Base-by-base conservation (phyloP, 2,888 invertebrate species). In the Hipparchia sbordonii region DNA sequence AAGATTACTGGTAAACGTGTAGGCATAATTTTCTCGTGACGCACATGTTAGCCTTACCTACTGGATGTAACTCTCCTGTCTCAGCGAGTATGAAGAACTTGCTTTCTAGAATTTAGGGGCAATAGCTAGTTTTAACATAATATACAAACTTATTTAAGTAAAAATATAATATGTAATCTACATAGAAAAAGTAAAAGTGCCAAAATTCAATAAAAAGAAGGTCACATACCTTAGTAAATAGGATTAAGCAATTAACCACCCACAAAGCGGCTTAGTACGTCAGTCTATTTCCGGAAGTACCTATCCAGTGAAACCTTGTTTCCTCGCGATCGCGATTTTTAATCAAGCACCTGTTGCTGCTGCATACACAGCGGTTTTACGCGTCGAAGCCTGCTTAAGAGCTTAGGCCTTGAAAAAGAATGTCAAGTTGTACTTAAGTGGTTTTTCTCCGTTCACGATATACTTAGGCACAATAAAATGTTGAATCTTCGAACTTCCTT, bases 331-430 rank as follows among this genome's bases (percentile, higher is more conserved):
- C 23, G 54, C 60, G 8, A 8, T 61, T 12, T 52, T 68, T 23
- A 60, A 70, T 70, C 52, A 61, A 60, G 23, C 67, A 75, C 74
- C 73, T 75, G 73, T 75, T 73, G 73, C 54, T 67, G 7, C 8
- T 33, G 52, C 59, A 12, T 51, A 72, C 56, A 70, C 67, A 54
- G 52, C 54, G 12, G 45, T 67, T 62, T 60, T 39, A 46, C 52
- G 70, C 33, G 23, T 67, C 60, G 51, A 61, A 61, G 61, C 52
- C 69, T 69, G 39, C 68, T 69, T 69, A 52, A 45, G 69, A 52
- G 51, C 60, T 69, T 61, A 60, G 61, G 33, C 52, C 70, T 70
- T 46, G 56, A 62, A 52, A 70, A 63, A 70, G 23, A 72, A 70
- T 54, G 45, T 72, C 63, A 67, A 70, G 70, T 70, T 46, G 59